Conservation (phyloP, 2,797 vertebrate genomes). For the Halcyon smyrnensis region DNA sequence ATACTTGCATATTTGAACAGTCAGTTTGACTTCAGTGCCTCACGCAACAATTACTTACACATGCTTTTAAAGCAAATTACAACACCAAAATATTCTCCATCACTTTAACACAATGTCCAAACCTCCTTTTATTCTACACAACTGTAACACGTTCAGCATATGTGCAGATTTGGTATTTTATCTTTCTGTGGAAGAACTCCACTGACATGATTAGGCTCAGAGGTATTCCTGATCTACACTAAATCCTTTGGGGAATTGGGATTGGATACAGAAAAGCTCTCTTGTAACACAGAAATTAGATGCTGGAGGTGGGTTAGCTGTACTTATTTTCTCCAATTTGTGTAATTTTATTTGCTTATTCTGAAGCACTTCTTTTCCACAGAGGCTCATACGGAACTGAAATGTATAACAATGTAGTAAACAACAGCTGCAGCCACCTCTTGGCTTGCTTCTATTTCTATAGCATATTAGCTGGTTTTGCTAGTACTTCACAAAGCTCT, state of each 20-base stretch:
- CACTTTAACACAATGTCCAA: slow-evolving; percentile 15
- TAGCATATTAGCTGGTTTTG: background rate
- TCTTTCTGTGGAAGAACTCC: slow-evolving; percentile 10
- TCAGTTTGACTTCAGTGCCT: background rate
- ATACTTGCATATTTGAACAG: background rate
- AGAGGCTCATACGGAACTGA: slow-evolving; percentile 15
- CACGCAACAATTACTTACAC: slow-evolving; percentile 6
- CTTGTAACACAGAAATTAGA: slow-evolving; percentile 22
- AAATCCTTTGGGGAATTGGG: background rate
- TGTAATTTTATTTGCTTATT: slow-evolving; percentile 8
- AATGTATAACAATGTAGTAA: background rate
- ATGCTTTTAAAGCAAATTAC: slow-evolving; percentile 23
- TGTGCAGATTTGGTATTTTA: background rate
- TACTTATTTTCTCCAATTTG: background rate
- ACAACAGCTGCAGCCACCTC: slow-evolving; percentile 64
- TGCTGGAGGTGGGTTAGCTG: slow-evolving; percentile 26
- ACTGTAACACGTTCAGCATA: slow-evolving; percentile 4
- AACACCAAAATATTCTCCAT: slow-evolving; percentile 3
- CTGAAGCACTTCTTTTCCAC: slow-evolving; percentile 21
- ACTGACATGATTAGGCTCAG: background rate
- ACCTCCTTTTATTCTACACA: background rate
- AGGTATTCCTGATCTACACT: background rate
- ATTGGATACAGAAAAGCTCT: background rate
- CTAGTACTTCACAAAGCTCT: background rate
- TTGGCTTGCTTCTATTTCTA: slow-evolving; percentile 15